Evolutionary conservation across 1,140 invertebrate genomes (phyloP), one percentile per base, ranked within the genome.

Genomic region (Arctopsyche grandis): DNA sequence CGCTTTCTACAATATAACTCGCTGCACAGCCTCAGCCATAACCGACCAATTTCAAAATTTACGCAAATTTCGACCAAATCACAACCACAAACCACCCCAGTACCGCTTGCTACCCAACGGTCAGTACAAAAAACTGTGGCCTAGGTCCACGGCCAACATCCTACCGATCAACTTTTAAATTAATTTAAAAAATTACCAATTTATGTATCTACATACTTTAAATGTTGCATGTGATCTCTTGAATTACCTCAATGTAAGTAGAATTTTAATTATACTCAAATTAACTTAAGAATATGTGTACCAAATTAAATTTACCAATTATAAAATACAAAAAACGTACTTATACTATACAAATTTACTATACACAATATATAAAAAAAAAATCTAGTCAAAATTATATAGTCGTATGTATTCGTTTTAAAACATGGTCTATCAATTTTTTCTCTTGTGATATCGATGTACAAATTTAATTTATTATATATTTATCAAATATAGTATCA

Each of bases 11-110:
- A 58, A 46, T 14, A 29, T 29, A 7, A 56, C 52, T 9, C 14
- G 71, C 5, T 74, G 71, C 48, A 52, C 46, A 10, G 71, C 71
- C 1, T 44, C 52, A 12, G 71, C 71, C 12, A 46, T 74, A 24
- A 74, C 71, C 1, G 52, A 74, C n/a, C 22, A n/a, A 74, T 44
- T 38, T 21, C 43, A 26, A 29, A 58, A 71, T 74, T 22, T 74
- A 48, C 46, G 22, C 22, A 56, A 52, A 26, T 58, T 74, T 29
- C 10, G 52, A 74, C 46, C 19, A 24, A 74, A 26, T n/a, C 71
- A 74, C 24, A 74, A 74, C 48, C 71, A 74, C 19, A 29, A 48
- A 26, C 71, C 46, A 0, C 46, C 71, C 7, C 12, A 58, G 26
- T 74, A 74, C 38, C 22, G 43, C 5, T 12, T 74, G 5, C 14